Conservation (phyloP, 2,888 invertebrate genomes). For the Harpagoxenus sublaevis region DNA sequence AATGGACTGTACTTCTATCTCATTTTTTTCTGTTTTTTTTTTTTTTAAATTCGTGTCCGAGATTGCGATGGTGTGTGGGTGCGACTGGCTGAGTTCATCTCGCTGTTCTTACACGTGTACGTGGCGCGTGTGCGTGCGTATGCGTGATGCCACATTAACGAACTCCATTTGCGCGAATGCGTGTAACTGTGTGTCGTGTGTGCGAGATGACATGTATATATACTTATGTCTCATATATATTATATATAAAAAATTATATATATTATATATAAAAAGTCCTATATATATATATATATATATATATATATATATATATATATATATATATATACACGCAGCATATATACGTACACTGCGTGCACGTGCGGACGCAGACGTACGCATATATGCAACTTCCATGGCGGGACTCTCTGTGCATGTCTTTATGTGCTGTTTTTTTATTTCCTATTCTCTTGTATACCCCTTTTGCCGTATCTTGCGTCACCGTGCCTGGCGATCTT, state of each 20-base stretch:
- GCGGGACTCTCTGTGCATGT: constrained; percentile 83
- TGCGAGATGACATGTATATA: constrained; percentile 49
- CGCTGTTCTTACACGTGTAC: constrained; percentile 48
- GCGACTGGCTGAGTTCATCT: constrained; percentile 71
- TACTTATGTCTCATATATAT: constrained; percentile 52
- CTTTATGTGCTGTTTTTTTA: constrained; percentile 76
- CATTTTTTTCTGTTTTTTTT: constrained; percentile 70
- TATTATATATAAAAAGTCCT: constrained; percentile 58
- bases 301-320: constrained; percentile 57
- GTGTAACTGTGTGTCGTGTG: constrained; percentile 35
- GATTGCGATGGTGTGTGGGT: constrained; percentile 60
- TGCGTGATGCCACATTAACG: constrained; percentile 44
- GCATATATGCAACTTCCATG: constrained; percentile 67
- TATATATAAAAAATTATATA: constrained; percentile 55
- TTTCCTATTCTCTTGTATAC: constrained; percentile 60
- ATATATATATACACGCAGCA: constrained; percentile 7
- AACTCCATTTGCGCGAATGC: constrained; percentile 41
- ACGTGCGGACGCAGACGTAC: constrained; percentile 32
- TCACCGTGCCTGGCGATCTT: constrained; percentile 78
- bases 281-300: not conserved
- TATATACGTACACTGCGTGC: constrained; percentile 48
- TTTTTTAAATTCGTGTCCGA: constrained; percentile 33
- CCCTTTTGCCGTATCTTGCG: constrained; percentile 77
- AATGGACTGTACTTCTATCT: constrained; percentile 80
- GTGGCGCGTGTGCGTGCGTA: constrained; percentile 38